Base-by-base conservation (phyloP, 2,797 vertebrate genomes). In the Lycodopsis pacificus region DNA sequence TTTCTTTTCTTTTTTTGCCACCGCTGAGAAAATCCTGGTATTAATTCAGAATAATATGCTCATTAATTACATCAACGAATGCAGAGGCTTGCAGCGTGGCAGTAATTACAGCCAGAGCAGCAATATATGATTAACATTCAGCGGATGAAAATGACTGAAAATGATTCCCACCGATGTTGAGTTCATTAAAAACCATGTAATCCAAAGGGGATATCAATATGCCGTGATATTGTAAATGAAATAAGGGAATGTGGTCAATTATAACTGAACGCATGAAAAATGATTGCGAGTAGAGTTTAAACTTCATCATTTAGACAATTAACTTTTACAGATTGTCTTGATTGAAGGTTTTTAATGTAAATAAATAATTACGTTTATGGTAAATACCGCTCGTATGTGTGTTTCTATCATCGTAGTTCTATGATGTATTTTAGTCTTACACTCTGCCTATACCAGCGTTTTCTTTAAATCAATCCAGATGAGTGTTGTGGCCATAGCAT, bases 121-220 rank as follows among this genome's bases (percentile, higher is more conserved):
- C 40, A 49, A 90, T 62, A 81, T 78, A 61, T 91, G 88, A 94
- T 93, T 85, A 90, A 88, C 82, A 84, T 83, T 89, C 84, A 87
- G 80, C 73, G 77, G 20, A 73, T 72, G 78, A 85, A 91, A 91
- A 88, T 80, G n/a, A 81, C 80, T 73, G 1, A n/a, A n/a, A n/a
- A n/a, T 91, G 89, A 94, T 83, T 86, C 77, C 79, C 73, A 63
- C 34, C 48, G 57, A 83, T 85, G 80, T 57, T 48, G 79, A 86
- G 70, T 87, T 93, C 81, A 93, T 94, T 93, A 91, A 88, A 86
- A 83, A 57, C 4, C 75, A 42, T 87, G 86, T 92, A 91, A 90
- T 92, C 87, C 83, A 66, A 73, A 53, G 81, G 79, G 76, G 68
- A 86, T 79, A 82, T 89, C 87, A 91, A 79, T 77, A 77, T 63